phyloP scores from a whole-genome alignment of 1,140 invertebrate genomes.

The Drosophila ironensis region DNA sequence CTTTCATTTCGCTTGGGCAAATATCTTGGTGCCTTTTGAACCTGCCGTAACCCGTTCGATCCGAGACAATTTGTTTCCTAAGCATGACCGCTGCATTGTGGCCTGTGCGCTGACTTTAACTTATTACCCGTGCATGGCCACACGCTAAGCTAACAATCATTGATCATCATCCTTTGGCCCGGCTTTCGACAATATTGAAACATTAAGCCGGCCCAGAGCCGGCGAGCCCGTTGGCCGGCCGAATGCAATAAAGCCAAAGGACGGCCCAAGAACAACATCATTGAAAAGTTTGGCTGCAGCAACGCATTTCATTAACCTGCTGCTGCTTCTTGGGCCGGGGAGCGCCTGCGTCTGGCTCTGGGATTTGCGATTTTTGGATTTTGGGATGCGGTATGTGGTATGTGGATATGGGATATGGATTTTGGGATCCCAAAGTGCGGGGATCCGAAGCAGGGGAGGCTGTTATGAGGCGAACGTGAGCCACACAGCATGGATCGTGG shows the following conservation, averaged over 20 bases:
- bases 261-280: slow-evolving; percentile 46
- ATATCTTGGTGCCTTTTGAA: slow-evolving; percentile 10
- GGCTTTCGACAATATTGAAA: slow-evolving; percentile 66
- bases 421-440: neutral
- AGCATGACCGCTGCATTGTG: slow-evolving; percentile 43
- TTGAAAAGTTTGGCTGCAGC: slow-evolving; percentile 61
- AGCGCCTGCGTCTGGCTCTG: slow-evolving; percentile 23
- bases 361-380: slow-evolving; percentile 4
- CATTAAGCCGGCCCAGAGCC: slow-evolving; percentile 48
- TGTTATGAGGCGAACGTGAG: slow-evolving; percentile 39
- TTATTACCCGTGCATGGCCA: slow-evolving; percentile 59
- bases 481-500: slow-evolving; percentile 45
- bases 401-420: no score
- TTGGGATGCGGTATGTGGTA: no score
- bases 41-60: slow-evolving; percentile 8
- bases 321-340: slow-evolving; percentile 18
- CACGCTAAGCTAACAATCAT: slow-evolving; percentile 75
- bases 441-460: slow-evolving; percentile 5
- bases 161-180: slow-evolving; percentile 60
- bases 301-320: slow-evolving; percentile 79
- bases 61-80: slow-evolving; percentile 55
- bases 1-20: slow-evolving; percentile 23
- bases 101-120: slow-evolving; percentile 39
- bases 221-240: no score
- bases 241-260: slow-evolving; percentile 27